Evolutionary conservation across 2,888 invertebrate species (phyloP).

Genomic region (Chaitophorus viminalis): DNA sequence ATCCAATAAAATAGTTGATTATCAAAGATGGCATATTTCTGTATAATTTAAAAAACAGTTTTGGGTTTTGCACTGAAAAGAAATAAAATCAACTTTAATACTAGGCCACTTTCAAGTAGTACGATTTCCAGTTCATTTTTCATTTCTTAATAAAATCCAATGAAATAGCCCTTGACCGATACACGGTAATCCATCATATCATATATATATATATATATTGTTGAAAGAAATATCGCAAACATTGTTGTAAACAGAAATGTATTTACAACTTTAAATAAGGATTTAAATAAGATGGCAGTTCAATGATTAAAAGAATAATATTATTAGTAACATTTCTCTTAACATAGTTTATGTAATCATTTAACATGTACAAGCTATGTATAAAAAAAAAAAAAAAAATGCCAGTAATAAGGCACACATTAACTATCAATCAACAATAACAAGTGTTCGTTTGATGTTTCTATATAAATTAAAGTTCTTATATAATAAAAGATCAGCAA

Average conservation of each 20-base stretch:
- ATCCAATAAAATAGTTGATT: not conserved
- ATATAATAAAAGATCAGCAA: slow-evolving; percentile 50
- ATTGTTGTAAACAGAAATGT: not conserved
- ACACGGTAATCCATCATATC: not conserved
- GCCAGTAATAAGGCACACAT: slow-evolving; percentile 49
- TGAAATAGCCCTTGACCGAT: not conserved
- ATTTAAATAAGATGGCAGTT: slow-evolving; percentile 41
- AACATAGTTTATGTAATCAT: slow-evolving; percentile 53
- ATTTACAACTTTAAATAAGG: slow-evolving; percentile 19
- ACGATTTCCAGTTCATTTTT: not conserved
- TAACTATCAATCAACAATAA: slow-evolving; percentile 60
- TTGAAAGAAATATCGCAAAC: not conserved
- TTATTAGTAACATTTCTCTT: slow-evolving; percentile 35
- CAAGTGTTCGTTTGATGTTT: slow-evolving; percentile 53
- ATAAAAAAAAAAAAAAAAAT: slow-evolving; percentile 56
- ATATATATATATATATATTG: not conserved
- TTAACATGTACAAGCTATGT: slow-evolving; percentile 46
- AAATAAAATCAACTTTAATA: slow-evolving; percentile 1
- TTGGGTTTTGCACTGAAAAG: not conserved
- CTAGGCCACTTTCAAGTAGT: not conserved
- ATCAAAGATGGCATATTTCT: slow-evolving; percentile 18
- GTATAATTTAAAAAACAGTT: slow-evolving; percentile 2
- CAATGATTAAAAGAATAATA: slow-evolving; percentile 33
- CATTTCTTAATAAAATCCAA: not conserved
- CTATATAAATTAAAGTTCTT: slow-evolving; percentile 49